A percentile compares a stretch with the other conserved stretches of the same genome.
Conservation (phyloP, 1,140 invertebrate genomes). For the Drosophila takahashii region DNA sequence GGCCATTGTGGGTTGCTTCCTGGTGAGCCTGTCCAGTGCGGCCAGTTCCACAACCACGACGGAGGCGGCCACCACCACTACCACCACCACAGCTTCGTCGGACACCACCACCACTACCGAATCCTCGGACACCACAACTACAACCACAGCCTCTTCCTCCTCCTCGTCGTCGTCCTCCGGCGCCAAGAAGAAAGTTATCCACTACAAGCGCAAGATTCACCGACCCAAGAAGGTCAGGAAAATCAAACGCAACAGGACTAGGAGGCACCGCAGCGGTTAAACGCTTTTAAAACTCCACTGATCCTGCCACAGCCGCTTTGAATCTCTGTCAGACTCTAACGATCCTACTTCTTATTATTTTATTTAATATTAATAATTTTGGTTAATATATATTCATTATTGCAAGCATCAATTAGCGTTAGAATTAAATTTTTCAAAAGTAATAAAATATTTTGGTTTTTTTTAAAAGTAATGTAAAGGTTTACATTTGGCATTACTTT, state of each 20-base stretch:
- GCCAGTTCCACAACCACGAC: slow-evolving; percentile 5
- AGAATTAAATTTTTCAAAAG: no score
- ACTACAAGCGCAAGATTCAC: slow-evolving; percentile 6
- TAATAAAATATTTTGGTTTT: no score
- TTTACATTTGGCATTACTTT: no score
- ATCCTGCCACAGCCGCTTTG: neutral
- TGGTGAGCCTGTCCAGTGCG: slow-evolving; percentile 5
- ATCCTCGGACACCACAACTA: neutral
- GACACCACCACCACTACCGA: slow-evolving; percentile 20
- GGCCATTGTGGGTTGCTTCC: slow-evolving; percentile 12
- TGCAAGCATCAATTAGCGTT: no score
- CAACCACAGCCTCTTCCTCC: neutral
- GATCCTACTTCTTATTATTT: neutral
- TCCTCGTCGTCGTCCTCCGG: neutral
- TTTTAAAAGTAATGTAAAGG: no score
- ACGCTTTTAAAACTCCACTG: no score
- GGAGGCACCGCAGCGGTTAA: neutral
- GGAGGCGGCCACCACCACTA: slow-evolving; percentile 3
- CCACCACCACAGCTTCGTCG: slow-evolving; percentile 1
- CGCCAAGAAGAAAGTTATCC: slow-evolving; percentile 7
- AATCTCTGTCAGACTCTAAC: neutral
- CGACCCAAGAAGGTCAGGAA: slow-evolving; percentile 1
- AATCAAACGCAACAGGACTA: neutral
- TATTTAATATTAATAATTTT: neutral
- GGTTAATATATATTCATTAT: no score